These are phyloP conservation scores for Cryptoprocta ferox DNA, from an alignment of 2,797 vertebrate species.

Conservation along the genomic window DNA sequence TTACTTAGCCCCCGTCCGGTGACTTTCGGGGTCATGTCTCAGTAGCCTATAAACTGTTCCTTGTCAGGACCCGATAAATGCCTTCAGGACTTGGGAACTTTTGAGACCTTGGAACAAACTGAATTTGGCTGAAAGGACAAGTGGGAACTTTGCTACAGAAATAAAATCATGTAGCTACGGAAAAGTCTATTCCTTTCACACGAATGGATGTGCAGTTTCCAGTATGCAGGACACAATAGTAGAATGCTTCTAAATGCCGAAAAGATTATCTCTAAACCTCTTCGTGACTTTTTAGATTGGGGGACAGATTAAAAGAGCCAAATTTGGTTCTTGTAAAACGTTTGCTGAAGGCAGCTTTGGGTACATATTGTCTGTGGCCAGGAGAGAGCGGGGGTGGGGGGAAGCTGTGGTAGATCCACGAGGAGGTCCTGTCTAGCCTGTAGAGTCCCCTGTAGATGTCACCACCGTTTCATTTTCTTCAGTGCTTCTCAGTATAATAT, in stretches of 20 bases:
- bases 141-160: not conserved
- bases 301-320: not conserved
- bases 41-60: not conserved
- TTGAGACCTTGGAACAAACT: not conserved
- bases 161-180: not conserved
- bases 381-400: not conserved
- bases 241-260: not conserved
- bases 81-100: not conserved
- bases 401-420: not conserved
- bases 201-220: not conserved
- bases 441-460: not conserved
- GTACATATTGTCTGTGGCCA: not conserved
- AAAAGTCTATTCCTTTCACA: not conserved
- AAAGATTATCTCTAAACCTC: not conserved
- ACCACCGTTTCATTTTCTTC: not conserved
- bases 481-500: not conserved
- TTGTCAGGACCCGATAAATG: not conserved
- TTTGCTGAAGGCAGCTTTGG: not conserved
- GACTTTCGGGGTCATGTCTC: not conserved
- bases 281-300: not conserved
- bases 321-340: not conserved
- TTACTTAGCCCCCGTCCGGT: not conserved
- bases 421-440: not conserved
- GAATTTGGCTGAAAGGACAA: not conserved
- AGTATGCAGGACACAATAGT: not conserved